Percentiles rank a stretch among this genome's conserved stretches.
Conservation (phyloP, 2,113 vertebrate species). For the Hemicordylus capensis region DNA sequence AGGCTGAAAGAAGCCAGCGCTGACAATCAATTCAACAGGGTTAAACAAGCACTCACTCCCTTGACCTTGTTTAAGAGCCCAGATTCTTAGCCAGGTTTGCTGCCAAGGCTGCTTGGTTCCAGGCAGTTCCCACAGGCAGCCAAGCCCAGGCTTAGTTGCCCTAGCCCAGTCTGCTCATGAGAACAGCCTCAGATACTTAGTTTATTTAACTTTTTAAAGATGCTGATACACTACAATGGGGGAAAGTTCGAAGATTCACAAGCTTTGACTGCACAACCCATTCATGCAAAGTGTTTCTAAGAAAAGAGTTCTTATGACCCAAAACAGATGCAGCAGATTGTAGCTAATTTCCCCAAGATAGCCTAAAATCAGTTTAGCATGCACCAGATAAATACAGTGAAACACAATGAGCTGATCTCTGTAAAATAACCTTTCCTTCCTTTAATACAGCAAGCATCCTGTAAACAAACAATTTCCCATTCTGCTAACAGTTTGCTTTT, state of each 20-base stretch:
- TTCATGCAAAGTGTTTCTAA: not conserved
- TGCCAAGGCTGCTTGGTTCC: too few species aligned
- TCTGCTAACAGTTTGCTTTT: slow-evolving; percentile 59
- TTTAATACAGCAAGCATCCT: slow-evolving; percentile 76
- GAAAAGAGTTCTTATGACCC: slow-evolving; percentile 25
- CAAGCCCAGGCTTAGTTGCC: too few species aligned
- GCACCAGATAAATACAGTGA: slow-evolving; percentile 27
- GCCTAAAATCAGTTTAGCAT: slow-evolving; percentile 31
- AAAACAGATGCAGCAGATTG: slow-evolving; percentile 4
- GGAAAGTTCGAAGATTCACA: not conserved
- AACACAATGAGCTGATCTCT: slow-evolving; percentile 65
- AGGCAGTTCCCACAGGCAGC: too few species aligned
- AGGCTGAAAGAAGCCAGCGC: too few species aligned
- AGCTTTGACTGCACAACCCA: slow-evolving; percentile 28
- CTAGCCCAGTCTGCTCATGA: too few species aligned
- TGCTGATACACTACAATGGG: not conserved
- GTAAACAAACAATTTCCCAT: slow-evolving; percentile 66
- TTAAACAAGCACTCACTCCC: too few species aligned
- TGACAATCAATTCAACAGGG: too few species aligned
- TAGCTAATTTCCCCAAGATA: slow-evolving; percentile 25
- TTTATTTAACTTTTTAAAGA: not conserved
- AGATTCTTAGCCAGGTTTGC: too few species aligned
- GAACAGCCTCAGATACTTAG: too few species aligned
- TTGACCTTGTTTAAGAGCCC: too few species aligned
- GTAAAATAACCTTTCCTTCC: slow-evolving; percentile 82